phyloP scores from a whole-genome alignment of 2,113 vertebrate species.

The Butorides virescens region DNA sequence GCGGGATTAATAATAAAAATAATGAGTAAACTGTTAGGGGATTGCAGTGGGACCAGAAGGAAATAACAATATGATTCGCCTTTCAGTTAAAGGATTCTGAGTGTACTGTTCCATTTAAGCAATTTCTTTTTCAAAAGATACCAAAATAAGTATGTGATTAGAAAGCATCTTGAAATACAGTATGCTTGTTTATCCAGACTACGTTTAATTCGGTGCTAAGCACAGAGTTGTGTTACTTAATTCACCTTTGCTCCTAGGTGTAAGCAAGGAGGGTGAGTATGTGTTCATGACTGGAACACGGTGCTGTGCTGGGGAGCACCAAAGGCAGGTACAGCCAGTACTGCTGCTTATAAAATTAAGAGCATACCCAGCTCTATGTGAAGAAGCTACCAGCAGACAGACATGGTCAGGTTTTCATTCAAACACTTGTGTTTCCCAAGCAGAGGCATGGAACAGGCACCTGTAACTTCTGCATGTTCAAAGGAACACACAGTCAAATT shows the following conservation, averaged over 20 bases:
- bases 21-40: neutral
- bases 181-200: neutral
- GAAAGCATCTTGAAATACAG: neutral
- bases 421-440: neutral
- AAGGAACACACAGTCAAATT: neutral
- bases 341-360: neutral
- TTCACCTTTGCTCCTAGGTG: neutral
- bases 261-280: neutral
- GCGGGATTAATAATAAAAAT: neutral
- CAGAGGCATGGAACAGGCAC: neutral
- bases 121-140: neutral
- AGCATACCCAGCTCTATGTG: fast-evolving
- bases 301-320: neutral
- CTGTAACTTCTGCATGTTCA: neutral
- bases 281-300: neutral
- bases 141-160: neutral
- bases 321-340: neutral
- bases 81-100: neutral
- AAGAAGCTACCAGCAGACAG: neutral
- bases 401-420: neutral
- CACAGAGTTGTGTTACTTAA: neutral
- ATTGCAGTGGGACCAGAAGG: neutral
- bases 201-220: neutral
- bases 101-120: neutral
- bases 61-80: neutral